Evolutionary conservation across 2,113 vertebrate genomes (phyloP).

Genomic region (Ictalurus furcatus): DNA sequence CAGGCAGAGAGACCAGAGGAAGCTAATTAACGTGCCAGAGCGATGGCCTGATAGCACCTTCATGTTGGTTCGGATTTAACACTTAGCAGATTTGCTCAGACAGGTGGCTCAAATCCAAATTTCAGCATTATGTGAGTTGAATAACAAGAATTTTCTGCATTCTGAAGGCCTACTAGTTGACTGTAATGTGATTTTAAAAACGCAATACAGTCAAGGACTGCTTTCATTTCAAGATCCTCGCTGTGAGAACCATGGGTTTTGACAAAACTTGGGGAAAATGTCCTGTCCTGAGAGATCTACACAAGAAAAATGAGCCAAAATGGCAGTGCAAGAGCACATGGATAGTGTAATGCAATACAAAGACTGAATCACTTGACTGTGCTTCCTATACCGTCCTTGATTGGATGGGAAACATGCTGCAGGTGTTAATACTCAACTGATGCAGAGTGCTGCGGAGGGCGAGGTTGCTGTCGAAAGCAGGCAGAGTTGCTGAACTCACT

Average conservation of each 20-base stretch:
- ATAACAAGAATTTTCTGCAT: neutral
- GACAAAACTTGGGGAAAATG: neutral
- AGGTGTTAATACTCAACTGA: neutral
- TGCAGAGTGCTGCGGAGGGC: neutral
- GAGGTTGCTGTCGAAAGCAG: neutral
- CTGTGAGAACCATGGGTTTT: neutral
- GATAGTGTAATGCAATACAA: neutral
- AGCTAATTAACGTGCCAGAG: slow-evolving; percentile 47
- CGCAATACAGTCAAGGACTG: neutral
- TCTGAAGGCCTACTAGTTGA: neutral
- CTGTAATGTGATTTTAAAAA: neutral
- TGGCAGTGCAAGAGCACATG: neutral
- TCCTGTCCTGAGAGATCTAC: neutral
- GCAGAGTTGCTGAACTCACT: neutral
- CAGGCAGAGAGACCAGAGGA: neutral
- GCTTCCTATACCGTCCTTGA: neutral
- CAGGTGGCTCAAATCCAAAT: neutral
- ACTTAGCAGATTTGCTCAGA: neutral
- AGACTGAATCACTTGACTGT: neutral
- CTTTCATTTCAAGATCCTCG: no score
- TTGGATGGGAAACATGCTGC: neutral
- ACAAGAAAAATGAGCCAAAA: no score
- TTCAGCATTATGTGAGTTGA: neutral
- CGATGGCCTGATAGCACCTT: slow-evolving; percentile 55
- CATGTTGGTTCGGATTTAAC: neutral